Evolutionary conservation across 92 coral and sea anemone genomes (phyloP).

Genomic region (Actinernus sp.): DNA sequence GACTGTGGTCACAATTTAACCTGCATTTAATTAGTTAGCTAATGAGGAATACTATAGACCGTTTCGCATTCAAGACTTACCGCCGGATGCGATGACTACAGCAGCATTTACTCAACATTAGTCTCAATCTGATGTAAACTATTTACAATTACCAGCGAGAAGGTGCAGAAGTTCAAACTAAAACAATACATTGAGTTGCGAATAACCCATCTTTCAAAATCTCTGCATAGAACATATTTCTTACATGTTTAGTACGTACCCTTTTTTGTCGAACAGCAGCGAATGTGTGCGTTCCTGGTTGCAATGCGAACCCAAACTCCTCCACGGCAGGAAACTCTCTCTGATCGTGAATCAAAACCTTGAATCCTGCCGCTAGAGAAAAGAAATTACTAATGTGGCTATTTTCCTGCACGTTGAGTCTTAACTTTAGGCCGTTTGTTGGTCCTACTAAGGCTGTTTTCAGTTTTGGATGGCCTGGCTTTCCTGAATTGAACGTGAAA

Average conservation of each 20-base stretch:
- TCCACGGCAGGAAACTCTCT: conserved; percentile 54
- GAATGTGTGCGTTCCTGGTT: conserved; percentile 64
- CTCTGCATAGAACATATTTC: background rate
- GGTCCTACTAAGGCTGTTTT: conserved; percentile 19
- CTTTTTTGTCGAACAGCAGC: conserved; percentile 49
- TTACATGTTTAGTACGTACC: no score
- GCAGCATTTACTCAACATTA: no score
- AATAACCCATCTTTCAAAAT: no score
- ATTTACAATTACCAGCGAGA: no score
- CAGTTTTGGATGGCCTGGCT: conserved; percentile 11
- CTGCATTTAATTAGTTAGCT: no score
- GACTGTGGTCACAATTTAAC: no score
- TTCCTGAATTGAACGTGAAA: conserved; percentile 58
- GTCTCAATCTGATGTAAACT: no score
- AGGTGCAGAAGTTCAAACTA: no score
- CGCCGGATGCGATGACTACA: no score
- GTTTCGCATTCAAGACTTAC: no score
- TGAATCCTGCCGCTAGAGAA: conserved; percentile 38
- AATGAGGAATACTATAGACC: no score
- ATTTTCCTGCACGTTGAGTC: conserved; percentile 51
- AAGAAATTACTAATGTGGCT: conserved; percentile 3
- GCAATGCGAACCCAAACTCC: conserved; percentile 63
- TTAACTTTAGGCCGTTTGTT: conserved; percentile 43
- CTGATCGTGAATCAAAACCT: conserved; percentile 63
- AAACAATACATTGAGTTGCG: no score